Evolutionary conservation across 1,140 invertebrate genomes (phyloP).

Genomic region (Apis florea): DNA sequence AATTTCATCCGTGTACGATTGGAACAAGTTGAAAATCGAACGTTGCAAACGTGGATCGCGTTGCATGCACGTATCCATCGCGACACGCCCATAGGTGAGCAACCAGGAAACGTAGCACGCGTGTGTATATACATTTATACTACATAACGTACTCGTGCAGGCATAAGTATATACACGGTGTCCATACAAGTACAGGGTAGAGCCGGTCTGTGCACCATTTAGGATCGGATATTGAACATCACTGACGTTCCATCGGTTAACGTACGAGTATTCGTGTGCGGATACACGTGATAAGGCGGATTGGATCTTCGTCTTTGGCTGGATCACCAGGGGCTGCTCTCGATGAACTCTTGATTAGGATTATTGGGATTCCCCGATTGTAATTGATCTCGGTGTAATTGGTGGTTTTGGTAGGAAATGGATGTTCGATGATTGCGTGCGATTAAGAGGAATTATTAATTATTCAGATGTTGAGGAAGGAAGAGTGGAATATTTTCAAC

Average conservation of each 20-base stretch:
- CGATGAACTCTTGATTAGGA: background rate
- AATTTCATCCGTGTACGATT: background rate
- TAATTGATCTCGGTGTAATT: background rate
- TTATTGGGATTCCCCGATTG: conserved; percentile 6
- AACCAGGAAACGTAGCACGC: conserved; percentile 63
- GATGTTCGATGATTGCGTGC: background rate
- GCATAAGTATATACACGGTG: background rate
- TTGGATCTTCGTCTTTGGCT: conserved; percentile 11
- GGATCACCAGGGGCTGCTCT: background rate
- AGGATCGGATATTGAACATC: conserved; percentile 50
- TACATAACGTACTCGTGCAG: background rate
- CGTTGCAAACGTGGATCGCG: background rate
- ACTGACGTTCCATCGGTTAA: conserved; percentile 47
- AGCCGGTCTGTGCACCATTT: conserved; percentile 18
- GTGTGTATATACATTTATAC: conserved; percentile 12
- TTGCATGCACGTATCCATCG: conserved; percentile 37
- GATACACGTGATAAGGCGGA: conserved; percentile 1
- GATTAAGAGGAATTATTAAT: background rate
- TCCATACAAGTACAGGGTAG: background rate
- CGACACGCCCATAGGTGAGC: conserved; percentile 61
- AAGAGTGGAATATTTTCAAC: too few species aligned
- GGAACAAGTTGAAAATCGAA: conserved; percentile 41
- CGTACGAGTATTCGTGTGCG: background rate
- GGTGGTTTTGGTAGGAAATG: background rate
- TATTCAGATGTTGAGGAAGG: background rate